These are phyloP conservation scores for Rhinoderma darwinii DNA, from an alignment of 2,113 vertebrate genomes.

Conservation along the genomic window DNA sequence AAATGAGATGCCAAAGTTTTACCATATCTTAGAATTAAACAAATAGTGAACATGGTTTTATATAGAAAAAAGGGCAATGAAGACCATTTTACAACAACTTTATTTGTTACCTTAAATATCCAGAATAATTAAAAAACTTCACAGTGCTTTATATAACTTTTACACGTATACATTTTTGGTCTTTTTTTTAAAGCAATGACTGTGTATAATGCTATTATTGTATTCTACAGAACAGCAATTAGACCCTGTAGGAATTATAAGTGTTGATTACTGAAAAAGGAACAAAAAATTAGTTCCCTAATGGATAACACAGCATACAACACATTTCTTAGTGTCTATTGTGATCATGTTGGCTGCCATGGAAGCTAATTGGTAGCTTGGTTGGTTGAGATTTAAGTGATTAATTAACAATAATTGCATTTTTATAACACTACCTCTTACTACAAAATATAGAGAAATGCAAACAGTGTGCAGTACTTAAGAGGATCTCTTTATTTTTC, in stretches of 20 bases:
- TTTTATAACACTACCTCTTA: slow-evolving; percentile 17
- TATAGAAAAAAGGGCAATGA: too few species aligned
- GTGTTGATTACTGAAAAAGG: slow-evolving; percentile 44
- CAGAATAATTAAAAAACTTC: not conserved
- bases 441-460: not conserved
- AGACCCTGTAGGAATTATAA: slow-evolving; percentile 51
- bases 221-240: slow-evolving; percentile 38
- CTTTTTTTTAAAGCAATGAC: not conserved
- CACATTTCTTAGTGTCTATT: slow-evolving; percentile 36
- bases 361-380: slow-evolving; percentile 46
- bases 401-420: slow-evolving; percentile 51
- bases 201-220: slow-evolving; percentile 36
- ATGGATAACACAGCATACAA: slow-evolving; percentile 35
- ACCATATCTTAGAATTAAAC: too few species aligned
- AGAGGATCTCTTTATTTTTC: slow-evolving; percentile 23
- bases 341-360: slow-evolving; percentile 37
- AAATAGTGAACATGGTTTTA: too few species aligned
- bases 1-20: too few species aligned
- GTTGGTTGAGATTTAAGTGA: slow-evolving; percentile 41
- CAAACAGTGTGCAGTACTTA: slow-evolving; percentile 16
- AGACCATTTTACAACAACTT: too few species aligned
- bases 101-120: too few species aligned
- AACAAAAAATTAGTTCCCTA: slow-evolving; percentile 41
- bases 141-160: not conserved
- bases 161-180: slow-evolving; percentile 1